Base-by-base conservation (phyloP, 1,140 invertebrate species). In the Pseudomyrmex sp. region DNA sequence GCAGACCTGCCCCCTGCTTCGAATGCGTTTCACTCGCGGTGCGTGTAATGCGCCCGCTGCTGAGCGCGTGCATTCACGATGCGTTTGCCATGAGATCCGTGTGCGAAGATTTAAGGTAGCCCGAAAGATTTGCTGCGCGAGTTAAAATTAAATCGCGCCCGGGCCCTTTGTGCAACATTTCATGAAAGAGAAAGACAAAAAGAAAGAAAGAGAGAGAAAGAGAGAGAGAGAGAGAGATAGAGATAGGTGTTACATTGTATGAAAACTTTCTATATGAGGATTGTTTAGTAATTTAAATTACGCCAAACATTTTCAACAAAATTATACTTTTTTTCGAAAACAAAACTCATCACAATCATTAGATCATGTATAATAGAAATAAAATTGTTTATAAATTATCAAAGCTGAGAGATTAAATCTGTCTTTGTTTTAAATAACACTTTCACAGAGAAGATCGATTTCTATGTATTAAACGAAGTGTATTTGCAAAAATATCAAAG, bases 1-100 rank as follows among this genome's bases (percentile, higher is more conserved):
- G 82, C 85, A 86, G 88, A 79, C 72, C 70, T 86, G 84, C 82
- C 86, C 83, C 83, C 85, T 89, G 79, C 89, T 85, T 89, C 83
- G 87, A 90, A 85, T 66, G 70, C 80, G 73, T 88, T 86, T 88
- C 83, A 79, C 74, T 83, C 77, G 82, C 62, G 65, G 66, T 80
- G 76, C 72, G 85, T 83, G 73, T 72, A 83, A 79, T 54, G 77
- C 80, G 63, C 59, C 61, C 63, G 73, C 62, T 62, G 9, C 50
- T 59, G 77, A 82, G 75, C 59, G 82, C 83, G 70, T 84, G 87
- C 80, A 58, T 72, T 85, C 76, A 83, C 73, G 75, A 58, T 84
- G 62, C 59, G 70, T 82, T 87, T 87, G 61, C 44, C 84, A 68
- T 80, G 83, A 89, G 89, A 90, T 90, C 87, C 74, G 63, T 62